A percentile compares a stretch with the other conserved stretches of the same genome.
phyloP scores from a whole-genome alignment of 2,888 invertebrate genomes.

The Acanthosepion pharaonis region DNA sequence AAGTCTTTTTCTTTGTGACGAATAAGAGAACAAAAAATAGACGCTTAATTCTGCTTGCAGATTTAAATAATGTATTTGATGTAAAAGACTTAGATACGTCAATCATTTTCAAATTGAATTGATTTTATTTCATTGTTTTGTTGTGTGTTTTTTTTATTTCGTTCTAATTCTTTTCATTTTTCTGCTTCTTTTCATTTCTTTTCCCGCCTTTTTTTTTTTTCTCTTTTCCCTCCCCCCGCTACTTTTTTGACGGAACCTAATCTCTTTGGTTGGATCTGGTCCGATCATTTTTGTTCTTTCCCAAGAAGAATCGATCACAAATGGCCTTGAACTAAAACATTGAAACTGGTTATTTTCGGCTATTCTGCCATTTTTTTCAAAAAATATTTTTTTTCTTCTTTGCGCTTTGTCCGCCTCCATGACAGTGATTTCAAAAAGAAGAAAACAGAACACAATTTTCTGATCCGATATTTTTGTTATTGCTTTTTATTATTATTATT shows the following conservation, averaged over 20 bases:
- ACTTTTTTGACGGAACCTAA: neutral
- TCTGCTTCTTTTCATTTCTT: neutral
- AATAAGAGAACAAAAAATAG: neutral
- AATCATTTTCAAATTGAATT: conserved; percentile 33
- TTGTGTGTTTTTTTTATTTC: neutral
- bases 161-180: neutral
- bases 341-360: neutral
- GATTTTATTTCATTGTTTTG: neutral
- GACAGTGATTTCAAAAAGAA: neutral
- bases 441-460: neutral
- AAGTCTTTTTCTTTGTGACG: neutral
- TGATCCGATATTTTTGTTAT: neutral
- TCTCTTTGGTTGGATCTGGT: neutral
- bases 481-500: neutral
- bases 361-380: neutral
- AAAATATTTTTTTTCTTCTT: neutral
- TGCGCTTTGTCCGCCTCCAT: neutral
- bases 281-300: neutral
- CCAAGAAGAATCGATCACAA: neutral
- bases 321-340: neutral
- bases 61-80: conserved; percentile 33
- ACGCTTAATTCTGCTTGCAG: conserved; percentile 7
- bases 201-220: neutral
- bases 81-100: conserved; percentile 33
- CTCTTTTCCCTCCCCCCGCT: neutral